Percentiles rank a stretch among this genome's conserved stretches.
phyloP scores from a whole-genome alignment of 2,113 vertebrate species.

The Rana temporaria region DNA sequence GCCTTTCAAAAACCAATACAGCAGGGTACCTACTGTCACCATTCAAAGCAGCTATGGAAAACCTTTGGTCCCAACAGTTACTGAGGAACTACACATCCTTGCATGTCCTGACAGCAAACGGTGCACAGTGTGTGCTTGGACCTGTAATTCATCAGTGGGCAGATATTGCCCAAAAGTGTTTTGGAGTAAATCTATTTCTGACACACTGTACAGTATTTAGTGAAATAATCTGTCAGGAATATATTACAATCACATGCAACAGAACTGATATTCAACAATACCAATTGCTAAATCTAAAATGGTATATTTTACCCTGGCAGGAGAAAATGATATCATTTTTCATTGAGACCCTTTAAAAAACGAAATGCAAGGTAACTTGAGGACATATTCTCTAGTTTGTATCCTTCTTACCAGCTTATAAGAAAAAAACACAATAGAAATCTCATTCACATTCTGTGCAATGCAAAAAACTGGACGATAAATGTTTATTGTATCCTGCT shows the following conservation, averaged over 20 bases:
- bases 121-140: too few relatives aligned
- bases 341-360: constrained; percentile 4
- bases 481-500: neutral
- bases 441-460: constrained; percentile 27
- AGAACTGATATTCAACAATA: constrained; percentile 4
- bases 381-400: constrained; percentile 18
- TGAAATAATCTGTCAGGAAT: neutral
- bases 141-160: too few relatives aligned
- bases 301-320: neutral
- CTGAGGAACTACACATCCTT: too few relatives aligned
- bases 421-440: neutral
- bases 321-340: neutral
- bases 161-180: too few relatives aligned
- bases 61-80: too few relatives aligned
- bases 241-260: neutral
- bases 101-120: too few relatives aligned
- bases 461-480: neutral
- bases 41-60: neutral
- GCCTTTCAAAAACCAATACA: constrained; percentile 2
- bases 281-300: neutral
- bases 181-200: neutral
- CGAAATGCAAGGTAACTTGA: neutral
- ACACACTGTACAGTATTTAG: neutral
- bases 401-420: neutral
- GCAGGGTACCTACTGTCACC: neutral